A percentile compares a stretch with the other conserved stretches of the same genome.
Evolutionary conservation across 1,140 invertebrate genomes (phyloP).

Genomic region (Acromyrmex heyeri): DNA sequence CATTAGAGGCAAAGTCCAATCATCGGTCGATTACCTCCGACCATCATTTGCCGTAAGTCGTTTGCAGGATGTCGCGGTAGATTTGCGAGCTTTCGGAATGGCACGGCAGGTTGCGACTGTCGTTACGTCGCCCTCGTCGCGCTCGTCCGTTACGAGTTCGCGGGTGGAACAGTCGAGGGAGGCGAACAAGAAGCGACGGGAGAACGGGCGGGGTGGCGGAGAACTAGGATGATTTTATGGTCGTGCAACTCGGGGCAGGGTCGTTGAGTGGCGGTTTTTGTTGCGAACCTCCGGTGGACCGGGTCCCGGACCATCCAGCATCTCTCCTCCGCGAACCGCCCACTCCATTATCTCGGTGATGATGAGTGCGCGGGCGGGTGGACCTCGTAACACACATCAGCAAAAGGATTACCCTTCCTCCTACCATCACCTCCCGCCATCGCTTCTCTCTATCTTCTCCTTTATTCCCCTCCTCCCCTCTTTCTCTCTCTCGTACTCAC

Average conservation of each 20-base stretch:
- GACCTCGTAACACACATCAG: constrained; percentile 84
- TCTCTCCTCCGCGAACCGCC: constrained; percentile 83
- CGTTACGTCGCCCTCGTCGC: constrained; percentile 58
- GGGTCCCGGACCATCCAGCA: constrained; percentile 79
- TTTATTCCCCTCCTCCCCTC: background rate
- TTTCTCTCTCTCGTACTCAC: background rate
- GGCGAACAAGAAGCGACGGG: constrained; percentile 5
- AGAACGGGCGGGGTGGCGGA: constrained; percentile 51
- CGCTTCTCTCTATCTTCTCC: constrained; percentile 20
- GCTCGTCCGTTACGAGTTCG: constrained; percentile 62
- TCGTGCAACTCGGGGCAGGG: constrained; percentile 77
- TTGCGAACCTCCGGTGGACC: constrained; percentile 79
- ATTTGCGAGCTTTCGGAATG: constrained; percentile 57
- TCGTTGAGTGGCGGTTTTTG: constrained; percentile 84
- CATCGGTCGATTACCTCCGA: constrained; percentile 46
- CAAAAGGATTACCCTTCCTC: constrained; percentile 81
- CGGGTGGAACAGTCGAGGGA: constrained; percentile 35
- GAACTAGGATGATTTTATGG: constrained; percentile 85
- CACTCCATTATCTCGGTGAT: constrained; percentile 86
- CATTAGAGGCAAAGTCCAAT: constrained; percentile 48
- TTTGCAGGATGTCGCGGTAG: constrained; percentile 54
- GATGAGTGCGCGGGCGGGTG: constrained; percentile 85
- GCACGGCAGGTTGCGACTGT: constrained; percentile 49
- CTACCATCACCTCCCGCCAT: constrained; percentile 66
- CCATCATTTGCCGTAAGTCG: constrained; percentile 50